A percentile compares a stretch with the other conserved stretches of the same genome.
Conservation (phyloP, 2,113 vertebrate species). For the Stigmatopora nigra region DNA sequence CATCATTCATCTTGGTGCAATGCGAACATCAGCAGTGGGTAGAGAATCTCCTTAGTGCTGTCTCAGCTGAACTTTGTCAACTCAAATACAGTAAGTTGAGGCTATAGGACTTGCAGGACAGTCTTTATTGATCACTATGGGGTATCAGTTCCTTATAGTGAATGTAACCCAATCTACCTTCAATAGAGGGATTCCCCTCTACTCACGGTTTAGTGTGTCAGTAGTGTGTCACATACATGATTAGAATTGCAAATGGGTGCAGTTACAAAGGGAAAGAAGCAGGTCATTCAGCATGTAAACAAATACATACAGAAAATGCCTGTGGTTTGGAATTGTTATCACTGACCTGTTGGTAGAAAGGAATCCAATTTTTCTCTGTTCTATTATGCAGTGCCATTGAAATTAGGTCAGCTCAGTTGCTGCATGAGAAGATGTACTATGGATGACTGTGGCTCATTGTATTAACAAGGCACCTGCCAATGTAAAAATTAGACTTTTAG, state of each 20-base stretch:
- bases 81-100: slow-evolving; percentile 16
- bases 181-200: not conserved
- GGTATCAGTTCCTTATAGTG: not conserved
- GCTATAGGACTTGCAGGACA: not conserved
- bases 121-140: not conserved
- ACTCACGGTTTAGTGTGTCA: slow-evolving; percentile 14
- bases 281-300: slow-evolving; percentile 47
- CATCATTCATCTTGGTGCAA: slow-evolving; percentile 47
- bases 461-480: not conserved
- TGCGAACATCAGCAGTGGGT: slow-evolving; percentile 43
- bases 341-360: not conserved
- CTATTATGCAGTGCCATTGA: slow-evolving; percentile 3
- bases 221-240: slow-evolving; percentile 50
- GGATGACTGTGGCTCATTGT: not conserved
- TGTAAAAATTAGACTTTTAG: not conserved
- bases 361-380: not conserved
- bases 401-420: slow-evolving; percentile 16
- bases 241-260: slow-evolving; percentile 52
- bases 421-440: slow-evolving; percentile 1
- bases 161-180: not conserved
- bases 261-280: slow-evolving; percentile 47
- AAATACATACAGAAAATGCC: slow-evolving; percentile 36
- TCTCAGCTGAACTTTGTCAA: slow-evolving; percentile 37
- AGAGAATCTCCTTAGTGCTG: slow-evolving; percentile 44
- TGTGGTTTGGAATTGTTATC: slow-evolving; percentile 36